Base-by-base conservation (phyloP, 2,797 vertebrate species). In the Rhinella marina region DNA sequence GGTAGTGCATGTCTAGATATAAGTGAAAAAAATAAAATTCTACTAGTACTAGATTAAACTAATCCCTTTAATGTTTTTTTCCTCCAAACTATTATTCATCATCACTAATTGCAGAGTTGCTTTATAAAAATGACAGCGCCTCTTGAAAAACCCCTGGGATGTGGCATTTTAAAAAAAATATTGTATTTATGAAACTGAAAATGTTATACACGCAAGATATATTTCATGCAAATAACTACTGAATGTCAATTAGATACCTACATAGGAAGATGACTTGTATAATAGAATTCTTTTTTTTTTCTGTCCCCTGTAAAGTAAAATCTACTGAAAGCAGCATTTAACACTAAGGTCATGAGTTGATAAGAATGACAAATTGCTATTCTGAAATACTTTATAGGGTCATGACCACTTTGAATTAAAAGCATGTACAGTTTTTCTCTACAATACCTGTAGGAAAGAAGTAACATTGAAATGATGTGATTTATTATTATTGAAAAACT, bases 291-390 rank as follows among this genome's bases (percentile, higher is more conserved):
- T 50, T 48, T 86, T 81, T 82, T 81, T 82, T 64, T 41, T 41
- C 41, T 82, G n/a, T 57, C 64, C 62, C 66, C 72, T 77, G 72
- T 82, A 78, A 89, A 82, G 50, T 61, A 86, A 85, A 86, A 86
- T 82, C 79, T 68, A 82, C 78, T 86, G 82, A 89, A 85, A 82
- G 79, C 41, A 86, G 88, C 84, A 79, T 89, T 89, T 89, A 89
- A 86, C 88, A 82, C 79, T 50, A 56, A 82, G 88, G 84, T 89
- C 84, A 86, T 52, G 57, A 64, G 84, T 89, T 89, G 86, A 89
- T 59, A 82, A 54, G 79, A 29, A 86, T 89, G 88, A 89, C 84
- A 89, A 89, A 89, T 89, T 89, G 88, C 84, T 86, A 86, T 89
- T 89, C 88, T 82, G 72, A 86, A 89, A 86, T 86, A 70, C 84